phyloP scores from a whole-genome alignment of 2,888 invertebrate genomes.

The Leucoma salicis region DNA sequence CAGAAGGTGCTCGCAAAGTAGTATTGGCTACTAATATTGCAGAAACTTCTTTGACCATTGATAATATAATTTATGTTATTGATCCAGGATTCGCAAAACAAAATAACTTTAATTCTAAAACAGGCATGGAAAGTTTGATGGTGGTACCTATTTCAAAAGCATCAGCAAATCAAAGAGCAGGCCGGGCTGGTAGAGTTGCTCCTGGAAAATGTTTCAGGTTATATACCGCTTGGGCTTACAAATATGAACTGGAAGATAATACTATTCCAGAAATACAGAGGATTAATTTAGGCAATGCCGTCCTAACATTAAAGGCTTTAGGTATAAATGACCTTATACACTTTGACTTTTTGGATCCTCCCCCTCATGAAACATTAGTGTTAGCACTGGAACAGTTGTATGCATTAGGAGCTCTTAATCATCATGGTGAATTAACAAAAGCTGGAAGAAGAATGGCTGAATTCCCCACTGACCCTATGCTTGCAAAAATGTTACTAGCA shows the following conservation, averaged over 20 bases:
- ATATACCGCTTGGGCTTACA: constrained; percentile 99
- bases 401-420: constrained; percentile 98
- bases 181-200: constrained; percentile 96
- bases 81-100: constrained; percentile 99
- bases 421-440: constrained; percentile 98
- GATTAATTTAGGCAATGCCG: constrained; percentile 98
- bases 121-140: constrained; percentile 99
- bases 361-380: constrained; percentile 95
- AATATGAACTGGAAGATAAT: constrained; percentile 98
- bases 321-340: constrained; percentile 99
- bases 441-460: constrained; percentile 99
- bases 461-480: constrained; percentile 99
- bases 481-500: constrained; percentile 98
- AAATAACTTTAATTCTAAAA: constrained; percentile 98
- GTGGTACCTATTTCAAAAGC: constrained; percentile 99
- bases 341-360: constrained; percentile 99
- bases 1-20: constrained; percentile 97
- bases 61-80: constrained; percentile 99
- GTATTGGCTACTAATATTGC: constrained; percentile 99
- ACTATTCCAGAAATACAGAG: constrained; percentile 99
- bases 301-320: constrained; percentile 96
- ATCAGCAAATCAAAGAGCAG: constrained; percentile 98
- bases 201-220: constrained; percentile 99
- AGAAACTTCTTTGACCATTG: constrained; percentile 99
- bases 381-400: constrained; percentile 98